Evolutionary conservation across 2,113 vertebrate genomes (phyloP), one percentile per base, ranked within the genome.

Genomic region (Engraulis encrasicolus): DNA sequence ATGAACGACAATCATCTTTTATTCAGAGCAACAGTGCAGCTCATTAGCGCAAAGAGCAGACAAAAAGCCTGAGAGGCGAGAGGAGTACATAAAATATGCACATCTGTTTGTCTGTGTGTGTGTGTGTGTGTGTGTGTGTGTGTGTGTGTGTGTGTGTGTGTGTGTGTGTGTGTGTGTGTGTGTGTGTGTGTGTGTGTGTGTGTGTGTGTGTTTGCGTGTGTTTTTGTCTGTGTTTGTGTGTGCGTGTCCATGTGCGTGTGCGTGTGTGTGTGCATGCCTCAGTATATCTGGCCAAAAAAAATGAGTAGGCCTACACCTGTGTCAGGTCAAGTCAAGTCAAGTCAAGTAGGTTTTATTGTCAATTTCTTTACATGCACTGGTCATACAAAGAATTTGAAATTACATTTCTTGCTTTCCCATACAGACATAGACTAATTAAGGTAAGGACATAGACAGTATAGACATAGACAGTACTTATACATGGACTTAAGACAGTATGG

Each of bases 31-130:
- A 58, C 54, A 58, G 54, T n/a, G 54, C 12, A 20, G 1, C 54
- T 58, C 54, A 20, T 58, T 58, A 58, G 54, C 6, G 54, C 17
- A n/a, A 23, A 9, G 54, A 58, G 6, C 54, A 58, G 20, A 58
- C 54, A 58, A 23, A 58, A 58, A n/a, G 20, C 20, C 19, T 58
- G 54, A n/a, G 54, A 20, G 54, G 54, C 4, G 54, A 9, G 54
- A 23, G 2, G 54, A n/a, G 54, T 58, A n/a, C 20, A 58, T 58
- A 20, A n/a, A 58, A 58, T n/a, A 58, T 20, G 54, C 20, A 58
- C 18, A 58, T 54, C 50, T 54, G 50, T n/a, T n/a, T n/a, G n/a
- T n/a, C 9, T 79, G 81, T 85, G 81, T 78, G 85, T 52, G n/a
- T 20, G 18, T 77, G 58, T 52, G 6, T 27, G 78, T 83, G 77